A percentile compares a stretch with the other conserved stretches of the same genome.
These are phyloP conservation scores for Dendroctonus ponderosae DNA, from an alignment of 1,140 invertebrate species.

Conservation along the genomic window DNA sequence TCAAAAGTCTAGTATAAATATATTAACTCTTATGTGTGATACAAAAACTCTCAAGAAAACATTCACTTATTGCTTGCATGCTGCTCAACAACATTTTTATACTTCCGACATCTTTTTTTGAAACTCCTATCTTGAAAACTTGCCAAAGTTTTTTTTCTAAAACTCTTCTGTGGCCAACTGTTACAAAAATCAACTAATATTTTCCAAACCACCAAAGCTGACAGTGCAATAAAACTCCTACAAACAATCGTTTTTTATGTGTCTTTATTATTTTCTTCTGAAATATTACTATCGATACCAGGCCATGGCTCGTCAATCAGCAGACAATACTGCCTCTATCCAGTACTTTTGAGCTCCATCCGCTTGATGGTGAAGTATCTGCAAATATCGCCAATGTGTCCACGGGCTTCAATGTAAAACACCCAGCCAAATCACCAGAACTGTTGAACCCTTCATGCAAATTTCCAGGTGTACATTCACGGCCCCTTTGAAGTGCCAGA, in stretches of 20 bases:
- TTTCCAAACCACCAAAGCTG: too few relatives aligned
- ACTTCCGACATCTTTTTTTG: too few relatives aligned
- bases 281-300: slow-evolving; percentile 38
- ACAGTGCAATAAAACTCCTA: not conserved
- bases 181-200: too few relatives aligned
- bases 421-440: not conserved
- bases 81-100: too few relatives aligned
- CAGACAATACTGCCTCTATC: slow-evolving; percentile 56
- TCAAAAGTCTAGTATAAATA: too few relatives aligned
- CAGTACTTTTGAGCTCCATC: slow-evolving; percentile 62
- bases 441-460: too few relatives aligned
- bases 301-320: slow-evolving; percentile 57
- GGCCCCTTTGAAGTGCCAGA: slow-evolving; percentile 47
- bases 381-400: slow-evolving; percentile 68
- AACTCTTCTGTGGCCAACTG: too few relatives aligned
- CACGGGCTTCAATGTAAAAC: slow-evolving; percentile 58
- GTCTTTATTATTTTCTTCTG: not conserved
- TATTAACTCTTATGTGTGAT: too few relatives aligned
- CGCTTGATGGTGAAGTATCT: slow-evolving; percentile 68
- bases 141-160: too few relatives aligned
- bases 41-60: too few relatives aligned
- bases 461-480: slow-evolving; percentile 46
- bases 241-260: not conserved
- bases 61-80: too few relatives aligned
- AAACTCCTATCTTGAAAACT: too few relatives aligned